These are phyloP conservation scores for Venusia cambrica DNA, from an alignment of 2,888 invertebrate genomes.

Conservation along the genomic window DNA sequence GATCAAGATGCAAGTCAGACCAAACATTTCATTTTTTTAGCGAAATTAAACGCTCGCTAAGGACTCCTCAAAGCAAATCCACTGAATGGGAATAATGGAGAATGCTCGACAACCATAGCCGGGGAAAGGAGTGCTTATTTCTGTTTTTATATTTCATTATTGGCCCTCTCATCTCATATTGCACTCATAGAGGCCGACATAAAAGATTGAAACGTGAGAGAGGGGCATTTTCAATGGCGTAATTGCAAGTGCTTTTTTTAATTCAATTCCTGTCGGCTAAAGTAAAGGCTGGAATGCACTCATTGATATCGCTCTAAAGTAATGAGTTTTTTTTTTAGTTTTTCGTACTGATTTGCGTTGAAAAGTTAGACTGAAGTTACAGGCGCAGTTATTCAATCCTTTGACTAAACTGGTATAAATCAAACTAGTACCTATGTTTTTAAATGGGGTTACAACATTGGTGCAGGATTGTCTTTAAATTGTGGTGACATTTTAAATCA, in stretches of 20 bases:
- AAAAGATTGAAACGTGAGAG: conserved; percentile 80
- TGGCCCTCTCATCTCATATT: conserved; percentile 79
- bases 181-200: conserved; percentile 76
- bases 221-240: conserved; percentile 76
- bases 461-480: no score
- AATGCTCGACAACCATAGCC: conserved; percentile 59
- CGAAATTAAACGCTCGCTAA: conserved; percentile 65
- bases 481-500: no score
- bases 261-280: conserved; percentile 75
- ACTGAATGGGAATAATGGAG: conserved; percentile 74
- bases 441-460: no score
- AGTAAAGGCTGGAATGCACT: conserved; percentile 74
- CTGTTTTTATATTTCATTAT: conserved; percentile 80
- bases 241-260: conserved; percentile 78
- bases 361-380: conserved; percentile 10
- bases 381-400: no score
- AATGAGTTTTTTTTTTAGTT: conserved; percentile 58
- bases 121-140: conserved; percentile 71
- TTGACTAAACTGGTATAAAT: no score
- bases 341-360: conserved; percentile 34
- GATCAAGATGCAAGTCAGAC: conserved; percentile 19
- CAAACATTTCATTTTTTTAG: conserved; percentile 37
- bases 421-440: no score
- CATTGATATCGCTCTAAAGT: conserved; percentile 73
- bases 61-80: conserved; percentile 68